phyloP scores from a whole-genome alignment of 2,113 vertebrate genomes.

The Cichladusa arquata region DNA sequence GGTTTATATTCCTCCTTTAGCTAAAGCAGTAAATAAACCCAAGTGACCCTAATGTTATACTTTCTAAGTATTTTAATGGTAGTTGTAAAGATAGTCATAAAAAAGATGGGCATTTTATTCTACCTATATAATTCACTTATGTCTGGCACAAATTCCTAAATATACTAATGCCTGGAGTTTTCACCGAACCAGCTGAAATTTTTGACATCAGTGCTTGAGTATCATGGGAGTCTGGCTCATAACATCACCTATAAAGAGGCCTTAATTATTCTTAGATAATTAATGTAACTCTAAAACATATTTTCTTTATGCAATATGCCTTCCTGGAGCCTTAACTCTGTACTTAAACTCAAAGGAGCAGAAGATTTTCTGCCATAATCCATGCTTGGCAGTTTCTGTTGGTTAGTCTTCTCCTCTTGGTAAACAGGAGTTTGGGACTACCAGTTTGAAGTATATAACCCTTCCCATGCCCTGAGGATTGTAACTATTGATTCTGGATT shows the following conservation, averaged over 20 bases:
- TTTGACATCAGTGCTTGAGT: background rate
- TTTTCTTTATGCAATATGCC: background rate
- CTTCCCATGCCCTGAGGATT: background rate
- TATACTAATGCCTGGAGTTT: background rate
- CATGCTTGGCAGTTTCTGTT: background rate
- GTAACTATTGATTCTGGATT: background rate
- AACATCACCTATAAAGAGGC: background rate
- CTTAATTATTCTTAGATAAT: slow-evolving; percentile 10
- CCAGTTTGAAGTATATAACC: background rate
- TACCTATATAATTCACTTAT: background rate
- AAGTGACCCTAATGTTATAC: background rate
- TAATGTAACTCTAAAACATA: background rate
- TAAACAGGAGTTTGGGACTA: background rate
- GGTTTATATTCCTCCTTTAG: background rate
- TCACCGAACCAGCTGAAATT: background rate
- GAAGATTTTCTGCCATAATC: background rate
- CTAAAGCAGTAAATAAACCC: background rate
- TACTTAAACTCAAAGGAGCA: background rate
- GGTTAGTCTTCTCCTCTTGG: background rate
- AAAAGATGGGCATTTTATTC: background rate
- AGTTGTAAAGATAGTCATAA: background rate
- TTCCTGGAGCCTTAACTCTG: background rate
- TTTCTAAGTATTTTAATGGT: background rate
- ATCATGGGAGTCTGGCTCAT: background rate
- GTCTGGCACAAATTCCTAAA: background rate